Base-by-base conservation (phyloP, 2,888 invertebrate species). In the Apantesis nais region DNA sequence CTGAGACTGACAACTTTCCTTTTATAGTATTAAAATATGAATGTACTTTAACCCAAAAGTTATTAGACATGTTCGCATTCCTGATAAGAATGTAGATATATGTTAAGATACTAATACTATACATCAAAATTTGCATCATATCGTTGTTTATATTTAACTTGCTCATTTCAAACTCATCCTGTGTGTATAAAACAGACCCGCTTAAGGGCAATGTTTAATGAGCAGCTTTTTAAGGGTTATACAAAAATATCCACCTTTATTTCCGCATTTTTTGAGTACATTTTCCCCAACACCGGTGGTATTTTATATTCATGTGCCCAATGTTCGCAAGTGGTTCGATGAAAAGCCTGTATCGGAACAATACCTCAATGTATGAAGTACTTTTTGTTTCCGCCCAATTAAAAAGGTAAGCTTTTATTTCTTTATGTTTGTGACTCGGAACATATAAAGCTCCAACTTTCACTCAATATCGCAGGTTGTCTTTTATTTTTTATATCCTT, bases 171-270 rank as follows among this genome's bases (percentile, higher is more conserved):
- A 31, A 41, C 63, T 44, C 44, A 63, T 19, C 44, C 63, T 63
- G 76, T 80, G 81, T 78, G 78, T 77, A 76, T 76, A 76, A 76
- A 76, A 75, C 71, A 66, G 66, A 63, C 71, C 72, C 68, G 77
- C 72, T 68, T 78, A 41, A 60, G 76, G 72, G 67, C 71, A 83
- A 84, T 78, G 83, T 85, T 85, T 86, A 84, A 85, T 84, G 82
- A 82, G 81, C 75, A 80, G 74, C 68, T 78, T 79, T 74, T 77
- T 74, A 80, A 73, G 73, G 73, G 70, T 74, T 72, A 73, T 75
- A 77, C 78, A 68, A 75, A 81, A 78, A 73, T 68, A 72, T 63
- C 74, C 73, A 73, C 70, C 73, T 67, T 75, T 67, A 73, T 77
- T 82, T 72, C 65, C 66, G 68, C 62, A 69, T 62, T 73, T 71